Base-by-base conservation (phyloP, 2,797 vertebrate genomes). In the Pteronotus mesoamericanus region DNA sequence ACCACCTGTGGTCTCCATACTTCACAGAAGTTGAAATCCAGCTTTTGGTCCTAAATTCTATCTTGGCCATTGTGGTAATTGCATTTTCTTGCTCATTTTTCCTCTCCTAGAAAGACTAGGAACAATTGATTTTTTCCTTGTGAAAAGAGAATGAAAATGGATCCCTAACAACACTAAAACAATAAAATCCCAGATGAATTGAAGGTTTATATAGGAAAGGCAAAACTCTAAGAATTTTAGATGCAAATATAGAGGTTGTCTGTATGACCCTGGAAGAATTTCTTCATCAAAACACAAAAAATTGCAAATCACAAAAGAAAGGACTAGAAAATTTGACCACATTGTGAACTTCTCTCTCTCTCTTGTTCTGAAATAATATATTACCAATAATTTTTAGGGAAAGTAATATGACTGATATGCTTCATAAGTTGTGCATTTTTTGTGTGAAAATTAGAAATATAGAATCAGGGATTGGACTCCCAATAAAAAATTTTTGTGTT, bases 341-440 rank as follows among this genome's bases (percentile, higher is more conserved):
- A 19, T 46, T 18, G 14, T 85, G 37, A 94, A 48, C 26, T 53
- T 78, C 29, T 84, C 24, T 80, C n/a, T 74, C 16, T 78, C 34
- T 57, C 7, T 11, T 15, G 11, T 69, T 94, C 22, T 84, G 77
- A 53, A 88, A 74, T 75, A 48, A 72, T 64, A 24, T 53, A 64
- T 77, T 57, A 26, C 1, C 48, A 88, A 66, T 2, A 85, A 48
- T 24, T 69, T 84, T 88, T 80, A 85, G 15, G 34, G 59, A 46
- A 61, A 92, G n/a, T 3, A 53, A 83, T 84, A 14, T 48, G n/a
- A 68, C 39, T 96, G 72, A 44, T 72, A 78, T 55, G 3, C 24
- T 77, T 88, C 42, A 86, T 91, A 75, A 77, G 95, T 88, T 96
- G 71, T 93, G 66, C 57, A 88, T 51, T 77, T 91, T 93, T 53